These are phyloP conservation scores for Mormyrus lacerda DNA, from an alignment of 2,113 vertebrate genomes.

Conservation along the genomic window DNA sequence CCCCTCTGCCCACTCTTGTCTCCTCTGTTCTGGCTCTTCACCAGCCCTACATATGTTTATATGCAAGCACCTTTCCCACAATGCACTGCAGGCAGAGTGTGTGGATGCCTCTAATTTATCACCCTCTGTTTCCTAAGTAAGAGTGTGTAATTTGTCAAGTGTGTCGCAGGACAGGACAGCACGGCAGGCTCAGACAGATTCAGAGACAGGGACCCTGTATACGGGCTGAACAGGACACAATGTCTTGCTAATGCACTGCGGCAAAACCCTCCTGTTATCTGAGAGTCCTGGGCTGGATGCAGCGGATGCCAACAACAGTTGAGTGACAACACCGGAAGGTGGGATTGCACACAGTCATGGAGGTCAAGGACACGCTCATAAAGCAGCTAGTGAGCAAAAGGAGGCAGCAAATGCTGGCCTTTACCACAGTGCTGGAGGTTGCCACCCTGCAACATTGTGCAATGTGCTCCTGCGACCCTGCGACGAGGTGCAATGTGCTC, in stretches of 20 bases:
- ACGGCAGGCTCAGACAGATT: background rate
- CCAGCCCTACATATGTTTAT: background rate
- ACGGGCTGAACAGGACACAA: background rate
- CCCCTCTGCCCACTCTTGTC: background rate
- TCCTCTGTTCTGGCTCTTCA: background rate
- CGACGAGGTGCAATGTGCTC: background rate
- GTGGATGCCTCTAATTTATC: background rate
- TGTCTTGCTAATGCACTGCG: background rate
- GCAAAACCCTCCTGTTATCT: background rate
- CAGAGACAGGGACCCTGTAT: background rate
- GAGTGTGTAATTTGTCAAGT: background rate
- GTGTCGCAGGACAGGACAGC: background rate
- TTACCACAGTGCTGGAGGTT: background rate
- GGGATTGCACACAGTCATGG: background rate
- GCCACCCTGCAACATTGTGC: background rate
- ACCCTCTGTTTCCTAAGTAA: background rate
- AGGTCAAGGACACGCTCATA: background rate
- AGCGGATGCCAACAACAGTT: background rate
- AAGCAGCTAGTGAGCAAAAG: background rate
- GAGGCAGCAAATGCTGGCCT: background rate
- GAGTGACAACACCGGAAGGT: background rate
- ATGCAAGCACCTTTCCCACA: background rate
- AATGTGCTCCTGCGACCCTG: too few relatives aligned
- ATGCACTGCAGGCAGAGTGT: background rate
- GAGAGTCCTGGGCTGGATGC: background rate